Evolutionary conservation across 2,113 vertebrate species (phyloP), one percentile per base, ranked within the genome.

Genomic region (Siniperca knerii): DNA sequence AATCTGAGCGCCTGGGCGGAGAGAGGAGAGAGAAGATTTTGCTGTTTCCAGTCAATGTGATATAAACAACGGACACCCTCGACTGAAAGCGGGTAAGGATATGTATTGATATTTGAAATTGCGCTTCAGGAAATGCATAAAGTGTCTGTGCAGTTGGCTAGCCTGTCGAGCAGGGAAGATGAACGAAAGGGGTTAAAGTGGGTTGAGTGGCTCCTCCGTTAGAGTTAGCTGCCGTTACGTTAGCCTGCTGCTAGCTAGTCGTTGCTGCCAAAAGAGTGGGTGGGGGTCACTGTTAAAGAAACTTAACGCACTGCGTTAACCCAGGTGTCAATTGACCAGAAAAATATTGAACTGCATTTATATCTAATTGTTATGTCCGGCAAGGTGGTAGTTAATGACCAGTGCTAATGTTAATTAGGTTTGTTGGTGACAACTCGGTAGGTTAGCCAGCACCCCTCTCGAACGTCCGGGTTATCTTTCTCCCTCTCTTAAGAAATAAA

Each of bases 21-120:
- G 82, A 93, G 89, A 92, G 91, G 92, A 91, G 90, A 91, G 80
- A 81, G 90, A 29, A 92, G 86, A 83, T 83, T 87, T 84, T 54
- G 87, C 84, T 71, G 90, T 96, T 93, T 93, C 92, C 95, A 92
- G 95, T 96, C 93, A 95, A 96, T 96, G 95, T 94, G 93, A 96
- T 87, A 92, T 70, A 94, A 92, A 95, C 92, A 79, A 91, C 95
- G 93, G 95, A 95, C 81, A 90, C 89, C 92, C 83, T 89, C 92
- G 91, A 95, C 84, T 95, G 93, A 96, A 93, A 90, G 91, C 93
- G 90, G 96, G 96, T 96, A 94, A 95, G 95, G 16, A 18, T 9
- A 0, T 37, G 46, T 37, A 20, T 55, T 71, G 15, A 50, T 86
- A 25, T 66, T 68, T 78, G 35, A 81, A 67, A 76, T 55, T 74